Base-by-base conservation (phyloP, 2,888 invertebrate species). In the Lumbricus terrestris region DNA sequence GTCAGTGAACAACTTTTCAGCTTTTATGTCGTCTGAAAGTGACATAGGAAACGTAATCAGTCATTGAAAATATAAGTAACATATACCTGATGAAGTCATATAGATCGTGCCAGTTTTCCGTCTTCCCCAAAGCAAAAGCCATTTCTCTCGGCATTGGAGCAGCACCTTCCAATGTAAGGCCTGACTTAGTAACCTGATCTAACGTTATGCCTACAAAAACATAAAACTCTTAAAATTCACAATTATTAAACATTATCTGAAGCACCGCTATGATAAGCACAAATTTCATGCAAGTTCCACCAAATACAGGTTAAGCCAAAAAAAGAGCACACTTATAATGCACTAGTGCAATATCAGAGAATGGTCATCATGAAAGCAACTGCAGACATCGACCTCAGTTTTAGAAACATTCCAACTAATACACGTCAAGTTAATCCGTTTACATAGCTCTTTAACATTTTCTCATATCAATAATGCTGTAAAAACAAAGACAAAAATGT, bases 61-160 rank as follows among this genome's bases (percentile, higher is more conserved):
- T 23, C 37, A 33, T 23, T 88, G 37, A 33, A 90, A 35, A 82
- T 83, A 35, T 82, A 69, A 91, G 54, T 42, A 38, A 47, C 20
- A 82, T 91, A 33, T 91, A 94, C 94, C 93, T 93, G 89, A 95
- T 94, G 90, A 94, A 92, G 90, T 95, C 95, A 92, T 95, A 95
- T 34, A 93, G 91, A 90, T 95, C 95, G 92, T 94, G 93, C 94
- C 95, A 95, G 89, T 92, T 92, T 83, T 91, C 91, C 1, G 82
- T 93, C 91, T 94, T 94, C 90, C 91, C 91, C 5, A 94, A 92
- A 18, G 94, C 94, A 91, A 93, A 95, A 33, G 93, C 92, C 92
- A 95, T 93, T 90, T 95, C 95, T 88, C 94, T 91, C n/a, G 95
- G 95, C 90, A 95, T 91, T 47, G 95, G 94, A 20, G 93, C 92